Evolutionary conservation across 2,888 invertebrate species (phyloP), one percentile per base, ranked within the genome.

Genomic region (Adelphocoris suturalis): DNA sequence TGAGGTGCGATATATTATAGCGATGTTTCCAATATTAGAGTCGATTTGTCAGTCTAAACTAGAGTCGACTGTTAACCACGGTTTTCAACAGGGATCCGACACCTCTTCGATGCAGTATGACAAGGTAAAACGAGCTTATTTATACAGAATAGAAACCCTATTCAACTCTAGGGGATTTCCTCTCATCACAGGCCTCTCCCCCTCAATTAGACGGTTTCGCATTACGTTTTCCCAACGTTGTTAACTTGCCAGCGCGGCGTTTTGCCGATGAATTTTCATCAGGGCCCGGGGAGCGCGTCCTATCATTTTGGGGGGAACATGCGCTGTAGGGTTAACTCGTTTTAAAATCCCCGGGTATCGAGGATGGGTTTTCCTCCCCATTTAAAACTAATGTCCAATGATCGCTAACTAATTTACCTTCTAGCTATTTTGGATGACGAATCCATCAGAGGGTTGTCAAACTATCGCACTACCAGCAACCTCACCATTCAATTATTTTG

Each of bases 11-110:
- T 90, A 88, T 82, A 90, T 90, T 90, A 87, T 47, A 47, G 75
- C 13, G 68, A 87, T 48, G 87, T 82, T 81, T 82, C 90, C 87
- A 55, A 90, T 88, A 90, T 90, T 88, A 76, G 90, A n/a, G 57
- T 47, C 90, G 87, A 90, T 90, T 90, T 90, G 90, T 90, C 90
- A 90, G 78, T 80, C 78, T 46, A 46, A 78, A 78, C 11, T 19
- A 9, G 37, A 47, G 78, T 68, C 23, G 47, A 76, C 76, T 78
- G 47, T 78, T 47, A 78, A n/a, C 78, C 78, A 11, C 37, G 47
- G 37, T 19, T 47, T 78, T 19, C 78, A n/a, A n/a, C 46, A 14
- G 47, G 37, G n/a, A 46, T 28, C 78, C 28, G 78, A 47, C 46
- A 46, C 47, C 46, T 78, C 47, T 16, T 46, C 46, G 19, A 37